phyloP scores from a whole-genome alignment of 2,888 invertebrate genomes.

The Eulithis prunata region DNA sequence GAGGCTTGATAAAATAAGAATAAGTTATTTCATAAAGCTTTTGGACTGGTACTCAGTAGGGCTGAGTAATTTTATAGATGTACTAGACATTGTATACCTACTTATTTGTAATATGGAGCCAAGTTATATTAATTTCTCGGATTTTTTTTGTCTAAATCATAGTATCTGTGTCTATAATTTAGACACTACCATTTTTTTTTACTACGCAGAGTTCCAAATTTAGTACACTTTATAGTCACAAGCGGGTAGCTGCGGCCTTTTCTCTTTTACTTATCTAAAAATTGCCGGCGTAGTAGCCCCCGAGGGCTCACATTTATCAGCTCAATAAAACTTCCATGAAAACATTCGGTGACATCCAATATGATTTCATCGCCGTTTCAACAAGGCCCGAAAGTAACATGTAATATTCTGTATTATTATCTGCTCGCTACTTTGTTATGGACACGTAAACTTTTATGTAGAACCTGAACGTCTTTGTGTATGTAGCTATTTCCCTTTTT shows the following conservation, averaged over 20 bases:
- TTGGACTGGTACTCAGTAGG: no score
- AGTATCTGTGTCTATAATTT: no score
- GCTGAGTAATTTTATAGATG: no score
- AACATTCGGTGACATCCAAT: constrained; percentile 77
- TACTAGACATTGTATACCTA: no score
- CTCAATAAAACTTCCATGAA: constrained; percentile 77
- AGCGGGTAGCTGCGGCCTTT: constrained; percentile 42
- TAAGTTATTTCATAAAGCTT: no score
- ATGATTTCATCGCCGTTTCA: constrained; percentile 71
- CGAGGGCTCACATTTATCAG: constrained; percentile 74
- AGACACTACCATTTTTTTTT: no score
- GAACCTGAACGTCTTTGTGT: constrained; percentile 53
- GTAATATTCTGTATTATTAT: constrained; percentile 67
- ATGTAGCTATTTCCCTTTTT: constrained; percentile 44
- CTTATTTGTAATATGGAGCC: no score
- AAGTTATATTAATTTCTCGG: no score
- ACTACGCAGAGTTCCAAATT: neutral
- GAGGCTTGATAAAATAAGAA: no score
- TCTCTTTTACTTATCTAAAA: constrained; percentile 68
- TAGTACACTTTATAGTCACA: constrained; percentile 13
- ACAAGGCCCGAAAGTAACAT: constrained; percentile 61
- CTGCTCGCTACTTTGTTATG: constrained; percentile 62
- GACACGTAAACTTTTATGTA: constrained; percentile 65
- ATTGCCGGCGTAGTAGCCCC: constrained; percentile 67
- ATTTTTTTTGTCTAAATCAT: no score